Evolutionary conservation across 2,113 vertebrate genomes (phyloP), one percentile per base, ranked within the genome.

Genomic region (Tetraodon nigroviridis): DNA sequence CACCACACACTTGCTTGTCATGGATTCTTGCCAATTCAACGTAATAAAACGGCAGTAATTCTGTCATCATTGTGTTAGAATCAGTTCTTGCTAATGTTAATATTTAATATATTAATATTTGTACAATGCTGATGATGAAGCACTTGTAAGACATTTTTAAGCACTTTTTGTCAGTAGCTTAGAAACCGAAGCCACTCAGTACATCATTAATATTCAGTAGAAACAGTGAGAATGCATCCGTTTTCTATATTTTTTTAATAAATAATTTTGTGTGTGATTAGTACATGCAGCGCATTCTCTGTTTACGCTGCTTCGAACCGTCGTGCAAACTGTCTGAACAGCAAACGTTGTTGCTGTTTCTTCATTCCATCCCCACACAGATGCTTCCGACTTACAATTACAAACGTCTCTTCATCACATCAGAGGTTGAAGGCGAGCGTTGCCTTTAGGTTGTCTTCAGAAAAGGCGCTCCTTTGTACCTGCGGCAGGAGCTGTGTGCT

Each of bases 171-270:
- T 60, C 41, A 18, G 57, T 57, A 22, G 53, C 53, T 85, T 87
- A 83, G 74, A 73, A 75, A 86, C 88, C 78, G 86, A 86, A 91
- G 89, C 84, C 77, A 71, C 65, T 80, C 83, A 89, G 88, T 86
- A 83, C 78, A 84, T 77, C 79, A 89, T 89, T 89, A 44, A 67
- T 66, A 67, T 82, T 88, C 80, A 87, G 88, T 85, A 90, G 78
- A 81, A 76, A 64, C 61, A 79, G 85, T 88, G 89, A 88, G 89
- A 92, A 92, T 90, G 87, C 89, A 91, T 88, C 91, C 87, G 89
- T 62, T 86, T 89, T 81, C 61, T 82, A 87, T 93, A 92, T 93
- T 93, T 93, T 4, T 95, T 96, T 93, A 94, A 91, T 95, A 96
- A 96, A 97, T 86, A 71, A 67, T 73, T 85, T 79, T 82, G 51